A percentile compares a stretch with the other conserved stretches of the same genome.
phyloP scores from a whole-genome alignment of 2,797 vertebrate species.

The Semotilus atromaculatus region DNA sequence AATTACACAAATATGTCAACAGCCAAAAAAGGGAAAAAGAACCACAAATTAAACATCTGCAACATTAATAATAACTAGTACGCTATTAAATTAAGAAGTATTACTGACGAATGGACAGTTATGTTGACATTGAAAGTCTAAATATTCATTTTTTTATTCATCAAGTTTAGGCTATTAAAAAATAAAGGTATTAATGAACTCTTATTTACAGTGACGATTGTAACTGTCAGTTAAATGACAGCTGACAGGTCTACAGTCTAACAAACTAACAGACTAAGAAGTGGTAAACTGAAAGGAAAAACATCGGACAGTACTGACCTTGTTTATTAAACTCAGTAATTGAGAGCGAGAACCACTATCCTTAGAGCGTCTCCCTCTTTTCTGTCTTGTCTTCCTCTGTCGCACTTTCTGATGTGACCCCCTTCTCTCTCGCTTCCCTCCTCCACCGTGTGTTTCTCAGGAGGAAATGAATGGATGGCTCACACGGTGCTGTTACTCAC shows the following conservation, averaged over 20 bases:
- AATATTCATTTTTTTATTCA: neutral
- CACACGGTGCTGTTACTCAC: slow-evolving; percentile 60
- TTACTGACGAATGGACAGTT: neutral
- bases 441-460: slow-evolving; percentile 58
- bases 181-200: neutral
- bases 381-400: slow-evolving; percentile 54
- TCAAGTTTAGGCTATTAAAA: neutral
- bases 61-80: neutral
- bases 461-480: slow-evolving; percentile 65
- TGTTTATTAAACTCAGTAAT: slow-evolving; percentile 50
- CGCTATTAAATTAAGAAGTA: neutral
- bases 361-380: slow-evolving; percentile 49
- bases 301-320: slow-evolving; percentile 52
- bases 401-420: slow-evolving; percentile 46
- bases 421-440: slow-evolving; percentile 49
- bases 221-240: slow-evolving; percentile 50
- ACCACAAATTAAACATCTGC: neutral
- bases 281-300: slow-evolving; percentile 17
- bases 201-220: neutral
- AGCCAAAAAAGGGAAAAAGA: neutral
- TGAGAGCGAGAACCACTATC: slow-evolving; percentile 54
- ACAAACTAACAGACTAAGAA: slow-evolving; percentile 10
- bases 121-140: neutral
- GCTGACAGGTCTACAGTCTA: slow-evolving; percentile 39
- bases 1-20: neutral